Base-by-base conservation (phyloP, 2,888 invertebrate species). In the Drosophila aldrichi region DNA sequence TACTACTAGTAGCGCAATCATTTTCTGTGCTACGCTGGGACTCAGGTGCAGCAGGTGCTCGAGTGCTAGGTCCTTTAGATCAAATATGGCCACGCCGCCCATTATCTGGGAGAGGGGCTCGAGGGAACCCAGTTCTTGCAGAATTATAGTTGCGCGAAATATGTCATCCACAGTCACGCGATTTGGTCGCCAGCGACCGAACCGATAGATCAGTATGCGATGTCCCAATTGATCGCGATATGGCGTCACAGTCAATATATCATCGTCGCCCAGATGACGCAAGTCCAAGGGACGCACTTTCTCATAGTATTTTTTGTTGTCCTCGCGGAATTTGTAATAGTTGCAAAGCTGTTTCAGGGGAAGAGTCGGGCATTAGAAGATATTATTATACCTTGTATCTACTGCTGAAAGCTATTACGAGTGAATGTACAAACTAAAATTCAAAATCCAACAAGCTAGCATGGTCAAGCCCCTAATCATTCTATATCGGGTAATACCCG, bases 111-210 rank as follows among this genome's bases (percentile, higher is more conserved):
- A 95, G 10, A 95, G 93, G 8, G 95, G 96, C 88, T 97, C 97
- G 81, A 97, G 89, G 60, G 96, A 94, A 0, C 96, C 96, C 25
- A 96, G 91, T 91, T 97, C 97, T 44, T 97, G 91, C 1, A 96
- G 93, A 59, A 96, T 92, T 52, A 96, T 94, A 0, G 96, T 95
- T 0, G 95, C 95, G 88, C 95, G 95, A 89, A 97, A 96, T 43
- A 97, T 91, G 78, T 97, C 96, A 36, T 95, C 95, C 0, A 96
- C 92, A 0, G 95, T 89, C 40, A 95, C 94, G 41, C 94, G 93
- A 79, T 94, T 95, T 0, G 97, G 95, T 77, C 96, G 94, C 97
- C 97, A 97, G 77, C 96, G 95, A 40, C 96, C 96, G 78, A 97
- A 94, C 91, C 96, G 95, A 90, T 95, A 96, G 55, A 96, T 94